These are phyloP conservation scores for Phrixothrix hirtus DNA, from an alignment of 2,888 invertebrate species.

Conservation along the genomic window DNA sequence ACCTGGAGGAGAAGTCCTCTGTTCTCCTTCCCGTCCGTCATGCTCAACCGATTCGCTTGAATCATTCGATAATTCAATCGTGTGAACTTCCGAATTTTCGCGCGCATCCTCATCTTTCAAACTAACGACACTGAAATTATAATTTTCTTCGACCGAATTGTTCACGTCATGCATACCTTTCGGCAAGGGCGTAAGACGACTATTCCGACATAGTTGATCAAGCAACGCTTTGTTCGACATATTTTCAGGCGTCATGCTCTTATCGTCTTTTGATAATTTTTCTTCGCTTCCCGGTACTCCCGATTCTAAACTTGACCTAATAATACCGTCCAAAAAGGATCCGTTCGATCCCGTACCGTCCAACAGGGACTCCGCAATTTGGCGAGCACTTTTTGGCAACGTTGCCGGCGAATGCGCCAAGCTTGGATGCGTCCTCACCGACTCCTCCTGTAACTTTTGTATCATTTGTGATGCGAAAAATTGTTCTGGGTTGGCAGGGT, in stretches of 20 bases:
- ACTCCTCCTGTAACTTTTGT: conserved; percentile 76
- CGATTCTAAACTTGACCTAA: conserved; percentile 77
- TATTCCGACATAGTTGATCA: conserved; percentile 69
- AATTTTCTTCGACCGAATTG: conserved; percentile 59
- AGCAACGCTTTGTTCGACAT: conserved; percentile 66
- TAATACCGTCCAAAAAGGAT: conserved; percentile 81
- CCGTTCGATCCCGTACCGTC: conserved; percentile 71
- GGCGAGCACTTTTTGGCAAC: conserved; percentile 58
- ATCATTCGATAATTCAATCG: conserved; percentile 55
- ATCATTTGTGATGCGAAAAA: conserved; percentile 80
- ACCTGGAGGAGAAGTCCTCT: conserved; percentile 41
- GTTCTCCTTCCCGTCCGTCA: conserved; percentile 18
- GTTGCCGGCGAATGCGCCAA: conserved; percentile 39
- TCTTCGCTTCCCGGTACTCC: conserved; percentile 60
- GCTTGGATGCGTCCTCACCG: conserved; percentile 55
- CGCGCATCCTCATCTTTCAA: conserved; percentile 26
- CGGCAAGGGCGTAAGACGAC: conserved; percentile 60
- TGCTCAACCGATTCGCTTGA: conserved; percentile 47
- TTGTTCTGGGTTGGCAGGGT: conserved; percentile 60
- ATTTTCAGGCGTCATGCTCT: conserved; percentile 57
- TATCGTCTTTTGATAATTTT: conserved; percentile 61
- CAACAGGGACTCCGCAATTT: conserved; percentile 68
- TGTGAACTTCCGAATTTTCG: conserved; percentile 45
- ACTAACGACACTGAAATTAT: conserved; percentile 47
- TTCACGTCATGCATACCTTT: conserved; percentile 48